These are phyloP conservation scores for Parnassius orleans DNA, from an alignment of 2,888 invertebrate species.

Conservation along the genomic window DNA sequence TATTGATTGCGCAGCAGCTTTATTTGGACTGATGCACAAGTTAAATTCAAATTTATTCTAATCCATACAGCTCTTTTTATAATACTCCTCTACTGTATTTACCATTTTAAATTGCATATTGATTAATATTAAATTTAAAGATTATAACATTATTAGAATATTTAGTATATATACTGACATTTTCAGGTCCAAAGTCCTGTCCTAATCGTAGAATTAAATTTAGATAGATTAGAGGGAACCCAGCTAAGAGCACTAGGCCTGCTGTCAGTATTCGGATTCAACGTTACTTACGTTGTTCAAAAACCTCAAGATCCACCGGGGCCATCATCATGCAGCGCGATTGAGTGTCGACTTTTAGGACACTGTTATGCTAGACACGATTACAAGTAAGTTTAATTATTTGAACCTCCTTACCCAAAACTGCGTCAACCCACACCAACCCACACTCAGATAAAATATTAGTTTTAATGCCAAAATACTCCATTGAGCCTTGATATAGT, in stretches of 20 bases:
- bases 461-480: background rate
- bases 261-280: slow-evolving; percentile 94
- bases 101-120: no score
- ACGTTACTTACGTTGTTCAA: slow-evolving; percentile 92
- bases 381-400: slow-evolving; percentile 83
- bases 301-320: slow-evolving; percentile 69
- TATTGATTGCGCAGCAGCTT: no score
- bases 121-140: no score
- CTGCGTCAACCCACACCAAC: no score
- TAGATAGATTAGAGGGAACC: slow-evolving; percentile 88
- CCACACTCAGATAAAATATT: background rate
- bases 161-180: background rate
- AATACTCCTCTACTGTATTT: no score
- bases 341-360: slow-evolving; percentile 92
- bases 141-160: no score
- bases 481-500: background rate
- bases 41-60: no score
- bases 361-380: slow-evolving; percentile 87
- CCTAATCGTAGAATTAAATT: slow-evolving; percentile 88
- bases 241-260: slow-evolving; percentile 91
- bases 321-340: slow-evolving; percentile 86
- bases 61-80: no score
- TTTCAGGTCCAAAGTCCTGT: slow-evolving; percentile 84
- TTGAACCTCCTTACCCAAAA: no score
- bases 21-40: no score